Evolutionary conservation across 2,113 vertebrate genomes (phyloP).

Genomic region (Isichthys henryi): DNA sequence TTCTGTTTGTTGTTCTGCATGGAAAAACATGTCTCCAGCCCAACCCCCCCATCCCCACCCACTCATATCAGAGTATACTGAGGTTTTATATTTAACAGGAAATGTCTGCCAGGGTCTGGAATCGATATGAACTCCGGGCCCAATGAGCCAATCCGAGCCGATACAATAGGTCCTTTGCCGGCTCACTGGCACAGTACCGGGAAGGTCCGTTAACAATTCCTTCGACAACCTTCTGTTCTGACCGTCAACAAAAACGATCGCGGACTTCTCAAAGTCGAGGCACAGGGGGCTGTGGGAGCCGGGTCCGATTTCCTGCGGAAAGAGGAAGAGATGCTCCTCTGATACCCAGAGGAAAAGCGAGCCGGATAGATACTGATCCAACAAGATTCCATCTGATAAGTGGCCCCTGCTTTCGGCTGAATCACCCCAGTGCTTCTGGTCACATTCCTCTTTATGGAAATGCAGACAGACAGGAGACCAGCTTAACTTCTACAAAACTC

Average conservation of each 20-base stretch:
- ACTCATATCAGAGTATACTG: neutral
- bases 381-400: neutral
- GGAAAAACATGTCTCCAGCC: slow-evolving; percentile 20
- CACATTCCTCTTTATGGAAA: neutral
- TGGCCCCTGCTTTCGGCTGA: neutral
- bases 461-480: neutral
- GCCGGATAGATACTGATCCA: neutral
- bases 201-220: neutral
- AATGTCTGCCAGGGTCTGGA: slow-evolving; percentile 22
- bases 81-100: slow-evolving; percentile 26
- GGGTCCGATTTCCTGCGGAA: neutral
- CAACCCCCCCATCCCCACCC: neutral
- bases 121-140: slow-evolving; percentile 19
- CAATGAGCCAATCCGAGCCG: neutral
- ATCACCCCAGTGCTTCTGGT: neutral
- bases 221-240: neutral
- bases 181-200: neutral
- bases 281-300: too few species aligned
- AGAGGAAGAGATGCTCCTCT: neutral
- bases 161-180: neutral
- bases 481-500: neutral
- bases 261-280: neutral
- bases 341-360: neutral
- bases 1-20: slow-evolving; percentile 21
- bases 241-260: neutral